These are phyloP conservation scores for Karalla daura DNA, from an alignment of 2,797 vertebrate genomes.

Conservation along the genomic window DNA sequence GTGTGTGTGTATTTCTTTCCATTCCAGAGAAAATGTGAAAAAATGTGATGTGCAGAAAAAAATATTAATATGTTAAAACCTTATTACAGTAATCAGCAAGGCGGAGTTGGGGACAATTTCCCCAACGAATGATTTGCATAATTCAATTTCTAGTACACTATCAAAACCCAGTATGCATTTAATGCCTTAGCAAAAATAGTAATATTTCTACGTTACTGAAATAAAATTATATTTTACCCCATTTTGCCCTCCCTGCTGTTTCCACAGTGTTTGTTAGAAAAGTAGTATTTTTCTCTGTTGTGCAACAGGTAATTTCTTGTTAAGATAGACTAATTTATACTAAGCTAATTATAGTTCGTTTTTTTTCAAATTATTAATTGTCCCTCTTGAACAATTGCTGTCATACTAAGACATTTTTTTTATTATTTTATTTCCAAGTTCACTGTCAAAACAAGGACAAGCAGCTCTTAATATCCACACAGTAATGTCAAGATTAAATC, in stretches of 20 bases:
- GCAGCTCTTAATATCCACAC: background rate
- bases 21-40: conserved; percentile 47
- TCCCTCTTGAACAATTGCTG: conserved; percentile 36
- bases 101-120: conserved; percentile 59
- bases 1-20: background rate
- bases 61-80: conserved; percentile 53
- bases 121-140: conserved; percentile 66
- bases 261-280: conserved; percentile 30
- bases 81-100: conserved; percentile 68
- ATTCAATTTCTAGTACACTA: conserved; percentile 69
- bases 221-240: conserved; percentile 49
- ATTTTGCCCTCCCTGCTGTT: conserved; percentile 42
- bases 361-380: conserved; percentile 38
- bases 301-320: conserved; percentile 39
- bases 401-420: conserved; percentile 36
- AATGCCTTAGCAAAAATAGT: conserved; percentile 54
- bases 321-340: conserved; percentile 50
- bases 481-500: conserved; percentile 15
- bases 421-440: conserved; percentile 1
- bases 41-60: conserved; percentile 46
- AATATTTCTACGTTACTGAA: conserved; percentile 56
- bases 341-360: conserved; percentile 49
- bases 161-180: conserved; percentile 61
- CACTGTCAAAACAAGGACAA: conserved; percentile 31
- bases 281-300: conserved; percentile 21